Base-by-base conservation (phyloP, 2,888 invertebrate species). In the Mythimna ferrago region DNA sequence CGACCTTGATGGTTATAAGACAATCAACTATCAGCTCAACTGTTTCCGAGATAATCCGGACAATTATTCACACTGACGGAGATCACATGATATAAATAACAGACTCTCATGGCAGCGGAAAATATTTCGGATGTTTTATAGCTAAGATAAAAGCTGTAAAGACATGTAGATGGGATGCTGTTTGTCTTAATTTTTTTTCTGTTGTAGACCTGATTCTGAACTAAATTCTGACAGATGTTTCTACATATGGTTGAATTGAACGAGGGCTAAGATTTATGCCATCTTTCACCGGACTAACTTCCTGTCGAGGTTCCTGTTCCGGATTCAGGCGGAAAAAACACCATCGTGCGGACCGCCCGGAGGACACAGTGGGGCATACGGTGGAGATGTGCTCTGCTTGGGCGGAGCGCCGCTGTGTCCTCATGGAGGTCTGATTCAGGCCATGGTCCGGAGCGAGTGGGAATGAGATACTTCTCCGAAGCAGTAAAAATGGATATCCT, bases 1-100 rank as follows among this genome's bases (percentile, higher is more conserved):
- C 44, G 66, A 44, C 81, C 71, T 71, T 71, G 67, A 75, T 75
- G 14, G 65, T 66, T 57, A 62, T 79, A 53, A 68, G n/a, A 75
- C 66, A 66, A 72, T 72, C 26, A 51, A 68, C 64, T 72, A 60
- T 21, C 19, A 10, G 63, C 53, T 79, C 53, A 53, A 51, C 51
- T 6, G 58, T 60, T 62, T 64, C 44, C 7, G 11, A 66, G 66
- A 60, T 70, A 66, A 80, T 66, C 77, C 51, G 32, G 10, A 51
- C 54, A 35, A 53, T 76, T 16, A 68, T 74, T 66, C 61, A 74
- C 38, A n/a, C 16, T 10, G 51, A 16, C 35, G 14, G n/a, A 64
- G 51, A 73, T 73, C 41, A 19, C 53, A 16, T n/a, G 26, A 73
- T 69, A 78, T 67, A 79, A 69, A 78, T 69, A 68, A 74, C 58